Evolutionary conservation across 2,888 invertebrate species (phyloP).

Genomic region (Rhagonycha fulva): DNA sequence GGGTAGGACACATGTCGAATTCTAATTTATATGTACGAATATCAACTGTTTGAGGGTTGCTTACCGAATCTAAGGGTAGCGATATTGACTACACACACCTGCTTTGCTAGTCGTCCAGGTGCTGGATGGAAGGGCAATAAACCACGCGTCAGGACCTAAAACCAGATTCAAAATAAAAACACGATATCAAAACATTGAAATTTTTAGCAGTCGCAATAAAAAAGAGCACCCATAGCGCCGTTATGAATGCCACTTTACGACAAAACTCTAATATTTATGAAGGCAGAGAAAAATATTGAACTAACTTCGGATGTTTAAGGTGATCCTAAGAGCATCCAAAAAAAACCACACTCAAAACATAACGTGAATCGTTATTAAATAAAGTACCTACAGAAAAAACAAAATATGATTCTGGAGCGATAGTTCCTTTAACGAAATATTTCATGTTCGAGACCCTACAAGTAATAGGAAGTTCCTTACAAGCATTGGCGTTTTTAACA

Average conservation of each 20-base stretch:
- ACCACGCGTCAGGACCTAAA: slow-evolving; percentile 35
- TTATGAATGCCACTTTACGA: slow-evolving; percentile 40
- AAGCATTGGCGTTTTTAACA: no score
- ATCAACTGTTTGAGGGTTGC: slow-evolving; percentile 28
- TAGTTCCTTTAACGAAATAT: no score
- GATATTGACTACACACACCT: slow-evolving; percentile 32
- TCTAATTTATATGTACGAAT: slow-evolving; percentile 22
- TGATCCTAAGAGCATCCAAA: background rate
- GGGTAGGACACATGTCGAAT: slow-evolving; percentile 4
- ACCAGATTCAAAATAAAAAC: slow-evolving; percentile 38
- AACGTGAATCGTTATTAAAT: background rate
- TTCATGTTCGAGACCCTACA: no score
- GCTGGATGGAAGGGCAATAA: slow-evolving; percentile 31
- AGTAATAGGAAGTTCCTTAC: no score
- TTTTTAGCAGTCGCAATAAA: slow-evolving; percentile 41
- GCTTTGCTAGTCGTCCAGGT: slow-evolving; percentile 28
- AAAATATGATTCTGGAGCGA: no score
- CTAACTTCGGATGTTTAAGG: background rate
- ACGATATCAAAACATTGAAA: slow-evolving; percentile 36
- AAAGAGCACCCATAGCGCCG: slow-evolving; percentile 37
- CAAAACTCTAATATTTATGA: slow-evolving; percentile 41
- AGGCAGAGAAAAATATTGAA: background rate
- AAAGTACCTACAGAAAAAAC: no score
- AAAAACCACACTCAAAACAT: background rate
- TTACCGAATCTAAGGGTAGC: slow-evolving; percentile 24